Percentiles rank a stretch among this genome's conserved stretches.
Evolutionary conservation across 2,113 vertebrate species (phyloP).

Genomic region (Ptyas mucosa): DNA sequence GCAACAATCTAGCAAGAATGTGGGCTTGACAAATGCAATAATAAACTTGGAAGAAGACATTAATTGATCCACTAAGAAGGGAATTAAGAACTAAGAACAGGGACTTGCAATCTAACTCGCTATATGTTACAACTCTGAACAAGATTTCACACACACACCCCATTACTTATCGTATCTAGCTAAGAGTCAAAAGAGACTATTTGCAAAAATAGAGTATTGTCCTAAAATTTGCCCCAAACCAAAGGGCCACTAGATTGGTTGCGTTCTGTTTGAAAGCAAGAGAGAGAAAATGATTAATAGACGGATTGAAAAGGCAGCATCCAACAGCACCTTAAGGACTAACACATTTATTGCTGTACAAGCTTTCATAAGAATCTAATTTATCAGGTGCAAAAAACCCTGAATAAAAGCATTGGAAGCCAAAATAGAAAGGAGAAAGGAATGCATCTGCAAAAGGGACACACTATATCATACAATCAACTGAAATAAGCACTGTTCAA

Average conservation of each 20-base stretch:
- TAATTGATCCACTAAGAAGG: background rate
- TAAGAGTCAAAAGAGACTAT: background rate
- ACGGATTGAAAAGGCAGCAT: background rate
- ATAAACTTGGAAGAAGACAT: background rate
- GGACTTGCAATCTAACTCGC: background rate
- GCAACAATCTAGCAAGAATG: background rate
- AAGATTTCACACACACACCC: background rate
- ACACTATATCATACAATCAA: background rate
- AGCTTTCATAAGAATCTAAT: background rate
- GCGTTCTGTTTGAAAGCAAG: background rate
- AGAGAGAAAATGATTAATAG: background rate
- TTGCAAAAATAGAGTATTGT: background rate
- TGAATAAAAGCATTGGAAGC: background rate
- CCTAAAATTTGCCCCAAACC: background rate
- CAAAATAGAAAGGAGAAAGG: background rate
- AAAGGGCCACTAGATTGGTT: background rate
- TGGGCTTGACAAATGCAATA: background rate
- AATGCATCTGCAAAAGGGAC: background rate
- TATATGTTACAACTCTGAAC: background rate
- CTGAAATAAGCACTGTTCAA: background rate
- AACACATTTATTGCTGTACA: slow-evolving; percentile 1
- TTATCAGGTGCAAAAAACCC: background rate
- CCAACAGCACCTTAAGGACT: background rate
- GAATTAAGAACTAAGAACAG: background rate
- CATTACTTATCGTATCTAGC: background rate